Conservation (phyloP, 1,140 invertebrate species). For the Caenorhabditis briggsae region DNA sequence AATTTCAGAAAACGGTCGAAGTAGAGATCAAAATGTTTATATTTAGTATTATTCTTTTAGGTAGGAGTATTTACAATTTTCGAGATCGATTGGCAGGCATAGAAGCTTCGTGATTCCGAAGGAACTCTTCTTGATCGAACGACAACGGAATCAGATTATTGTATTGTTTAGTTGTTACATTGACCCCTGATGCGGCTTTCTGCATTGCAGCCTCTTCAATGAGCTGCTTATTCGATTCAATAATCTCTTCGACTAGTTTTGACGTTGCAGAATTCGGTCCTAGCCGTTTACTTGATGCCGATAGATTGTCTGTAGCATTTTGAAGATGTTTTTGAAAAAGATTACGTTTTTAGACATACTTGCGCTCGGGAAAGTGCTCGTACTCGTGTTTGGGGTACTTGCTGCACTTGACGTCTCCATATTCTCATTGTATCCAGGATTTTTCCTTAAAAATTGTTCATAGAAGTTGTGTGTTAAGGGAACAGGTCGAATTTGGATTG, state of each 20-base stretch:
- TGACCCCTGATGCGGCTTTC: not conserved
- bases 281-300: not conserved
- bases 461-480: conserved; percentile 38
- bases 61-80: not conserved
- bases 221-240: conserved; percentile 5
- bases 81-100: not conserved
- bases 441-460: conserved; percentile 24
- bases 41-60: not conserved
- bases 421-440: not conserved
- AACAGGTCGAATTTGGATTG: not conserved
- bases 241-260: not conserved
- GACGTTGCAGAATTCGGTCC: not conserved
- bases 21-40: too few species aligned
- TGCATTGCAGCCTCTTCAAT: conserved; percentile 26
- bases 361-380: not conserved
- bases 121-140: conserved; percentile 18
- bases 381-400: not conserved
- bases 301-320: not conserved
- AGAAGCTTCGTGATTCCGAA: not conserved
- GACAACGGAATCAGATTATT: not conserved
- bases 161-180: not conserved
- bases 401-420: not conserved
- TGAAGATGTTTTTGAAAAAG: not conserved
- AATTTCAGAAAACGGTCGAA: too few species aligned
- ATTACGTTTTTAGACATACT: not conserved